Evolutionary conservation across 2,888 invertebrate genomes (phyloP), one percentile per base, ranked within the genome.

Genomic region (Lasioglossum vierecki): DNA sequence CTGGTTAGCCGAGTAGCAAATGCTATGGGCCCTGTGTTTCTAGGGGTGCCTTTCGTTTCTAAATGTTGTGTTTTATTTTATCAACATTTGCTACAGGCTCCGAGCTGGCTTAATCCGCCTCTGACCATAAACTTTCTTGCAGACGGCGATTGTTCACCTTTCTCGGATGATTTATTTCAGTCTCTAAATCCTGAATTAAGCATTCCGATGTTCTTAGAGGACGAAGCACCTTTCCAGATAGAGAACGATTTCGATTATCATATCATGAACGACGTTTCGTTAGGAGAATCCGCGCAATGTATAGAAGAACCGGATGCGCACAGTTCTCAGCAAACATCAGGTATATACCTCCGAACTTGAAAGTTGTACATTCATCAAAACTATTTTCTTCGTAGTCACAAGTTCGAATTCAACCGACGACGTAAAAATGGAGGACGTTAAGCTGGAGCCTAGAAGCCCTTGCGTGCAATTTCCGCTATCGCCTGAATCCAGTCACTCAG

Each of bases 111-210:
- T 39, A 39, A 39, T 39, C 39, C 4, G 39, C 39, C 39, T 39
- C 39, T 39, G 39, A 22, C 44, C 13, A 66, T 35, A 39, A 9
- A 80, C 26, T 53, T 72, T 41, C 83, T 86, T 90, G 0, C 86
- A 94, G 93, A 92, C 68, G 88, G 90, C 0, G 92, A 92, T 57
- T 89, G 88, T 76, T 86, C 90, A 30, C 82, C 93, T 72, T 90
- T 93, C 3, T 88, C 91, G 4, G 94, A 94, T 79, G 93, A 94
- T 79, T 92, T 94, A 74, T 91, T 94, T 66, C 92, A 94, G 87
- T 91, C 93, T 18, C 87, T 93, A 57, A 93, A 93, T 82, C 92
- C 93, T 0, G 93, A 92, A 76, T 84, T 94, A 72, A 93, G 94
- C 60, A 93, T 94, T 60, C 93, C 94, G 5, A 80, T 92, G 46